phyloP scores from a whole-genome alignment of 1,140 invertebrate species.

The Euglossa dilemma region DNA sequence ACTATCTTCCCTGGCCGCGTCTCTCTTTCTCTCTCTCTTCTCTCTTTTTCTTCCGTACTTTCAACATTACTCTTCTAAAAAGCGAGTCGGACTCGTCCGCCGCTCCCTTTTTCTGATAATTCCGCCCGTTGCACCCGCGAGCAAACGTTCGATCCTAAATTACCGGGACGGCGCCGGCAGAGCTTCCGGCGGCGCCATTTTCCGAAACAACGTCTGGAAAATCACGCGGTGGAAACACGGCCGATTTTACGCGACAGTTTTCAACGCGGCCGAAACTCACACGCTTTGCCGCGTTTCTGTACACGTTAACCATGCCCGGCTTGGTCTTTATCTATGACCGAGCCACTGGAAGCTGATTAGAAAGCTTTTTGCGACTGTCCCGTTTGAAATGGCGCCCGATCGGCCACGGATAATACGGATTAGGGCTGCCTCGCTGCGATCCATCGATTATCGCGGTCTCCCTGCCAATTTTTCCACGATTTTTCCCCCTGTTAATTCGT shows the following conservation, averaged over 20 bases:
- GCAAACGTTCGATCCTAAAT: constrained; percentile 15
- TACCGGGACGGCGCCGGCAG: constrained; percentile 7
- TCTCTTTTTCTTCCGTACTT: background rate
- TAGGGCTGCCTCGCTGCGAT: constrained; percentile 1
- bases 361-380: constrained; percentile 12
- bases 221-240: background rate
- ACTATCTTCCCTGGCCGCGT: no score
- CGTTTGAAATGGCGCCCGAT: background rate
- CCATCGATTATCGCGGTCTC: no score
- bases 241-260: background rate
- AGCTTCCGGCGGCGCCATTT: background rate
- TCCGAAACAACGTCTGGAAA: background rate
- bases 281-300: constrained; percentile 23
- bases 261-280: background rate
- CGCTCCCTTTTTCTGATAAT: background rate
- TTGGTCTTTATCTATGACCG: constrained; percentile 24
- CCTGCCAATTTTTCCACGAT: background rate
- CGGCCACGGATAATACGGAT: constrained; percentile 19
- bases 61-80: background rate
- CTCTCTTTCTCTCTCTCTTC: no score
- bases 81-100: background rate
- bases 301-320: constrained; percentile 38
- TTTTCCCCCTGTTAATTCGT: background rate
- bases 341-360: constrained; percentile 50
- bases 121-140: background rate